A percentile compares a stretch with the other conserved stretches of the same genome.
Evolutionary conservation across 92 coral and sea anemone species (phyloP).

Genomic region (Nematostella vectensis): DNA sequence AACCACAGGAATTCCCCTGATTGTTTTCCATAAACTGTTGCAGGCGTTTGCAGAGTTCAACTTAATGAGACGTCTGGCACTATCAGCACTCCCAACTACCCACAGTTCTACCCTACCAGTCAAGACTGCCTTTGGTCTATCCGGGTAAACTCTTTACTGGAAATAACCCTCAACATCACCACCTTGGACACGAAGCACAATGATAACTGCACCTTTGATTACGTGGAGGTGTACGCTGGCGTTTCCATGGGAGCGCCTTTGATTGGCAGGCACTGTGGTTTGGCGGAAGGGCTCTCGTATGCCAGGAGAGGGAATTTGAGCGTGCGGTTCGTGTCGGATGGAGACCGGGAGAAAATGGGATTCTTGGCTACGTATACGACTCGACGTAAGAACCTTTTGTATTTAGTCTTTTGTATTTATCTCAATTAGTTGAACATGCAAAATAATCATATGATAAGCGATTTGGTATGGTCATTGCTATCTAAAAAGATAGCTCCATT

Average conservation of each 20-base stretch:
- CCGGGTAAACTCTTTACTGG: constrained; percentile 17
- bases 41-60: constrained; percentile 21
- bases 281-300: constrained; percentile 6
- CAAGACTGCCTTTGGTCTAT: constrained; percentile 30
- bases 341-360: constrained; percentile 33
- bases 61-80: constrained; percentile 13
- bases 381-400: constrained; percentile 22
- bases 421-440: too few species aligned
- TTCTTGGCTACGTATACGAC: constrained; percentile 21
- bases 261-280: constrained; percentile 37
- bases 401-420: too few species aligned
- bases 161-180: constrained; percentile 14
- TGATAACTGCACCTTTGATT: constrained; percentile 28
- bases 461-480: too few species aligned
- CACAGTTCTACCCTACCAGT: constrained; percentile 11
- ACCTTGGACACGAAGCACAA: constrained; percentile 15
- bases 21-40: too few species aligned
- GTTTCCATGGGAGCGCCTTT: constrained; percentile 10
- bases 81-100: constrained; percentile 26
- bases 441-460: too few species aligned
- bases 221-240: constrained; percentile 44
- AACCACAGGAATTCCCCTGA: too few species aligned
- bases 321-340: constrained; percentile 37
- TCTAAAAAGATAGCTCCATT: too few species aligned
- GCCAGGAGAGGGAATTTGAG: constrained; percentile 37